Percentiles rank a stretch among this genome's conserved stretches.
phyloP scores from a whole-genome alignment of 2,797 vertebrate genomes.

The Anguilla pacifica region DNA sequence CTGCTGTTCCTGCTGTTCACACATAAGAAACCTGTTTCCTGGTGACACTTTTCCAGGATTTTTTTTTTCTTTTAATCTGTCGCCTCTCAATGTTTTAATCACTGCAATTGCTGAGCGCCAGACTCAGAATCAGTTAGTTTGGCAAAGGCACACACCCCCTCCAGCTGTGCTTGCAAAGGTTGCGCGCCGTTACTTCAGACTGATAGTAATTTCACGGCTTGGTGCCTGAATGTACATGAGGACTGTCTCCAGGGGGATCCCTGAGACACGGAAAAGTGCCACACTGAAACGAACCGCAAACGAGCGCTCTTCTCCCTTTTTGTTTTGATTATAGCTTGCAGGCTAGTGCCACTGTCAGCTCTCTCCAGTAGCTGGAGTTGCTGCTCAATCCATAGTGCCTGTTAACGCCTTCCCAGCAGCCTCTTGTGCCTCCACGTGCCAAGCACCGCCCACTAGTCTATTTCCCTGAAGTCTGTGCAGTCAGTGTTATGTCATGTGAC shows the following conservation, averaged over 20 bases:
- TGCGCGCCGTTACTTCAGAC: background rate
- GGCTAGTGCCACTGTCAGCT: background rate
- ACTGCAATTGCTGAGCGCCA: background rate
- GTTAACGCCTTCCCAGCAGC: background rate
- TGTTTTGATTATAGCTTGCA: background rate
- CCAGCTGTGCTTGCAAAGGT: background rate
- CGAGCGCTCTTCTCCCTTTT: background rate
- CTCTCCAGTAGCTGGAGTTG: background rate
- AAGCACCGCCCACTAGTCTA: background rate
- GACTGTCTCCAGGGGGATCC: slow-evolving; percentile 7
- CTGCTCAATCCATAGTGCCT: background rate
- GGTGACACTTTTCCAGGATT: background rate
- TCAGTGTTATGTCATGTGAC: background rate
- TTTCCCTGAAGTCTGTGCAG: background rate
- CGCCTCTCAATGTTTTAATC: background rate
- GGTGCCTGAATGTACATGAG: background rate
- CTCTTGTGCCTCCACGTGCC: background rate
- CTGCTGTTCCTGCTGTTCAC: background rate
- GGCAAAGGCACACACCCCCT: background rate
- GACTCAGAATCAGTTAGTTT: background rate
- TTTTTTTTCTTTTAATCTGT: background rate
- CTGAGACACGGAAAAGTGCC: background rate
- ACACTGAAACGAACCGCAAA: background rate
- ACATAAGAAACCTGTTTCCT: background rate
- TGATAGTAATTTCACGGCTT: slow-evolving; percentile 29